phyloP scores from a whole-genome alignment of 2,113 vertebrate genomes.

The Glaucomys volans region DNA sequence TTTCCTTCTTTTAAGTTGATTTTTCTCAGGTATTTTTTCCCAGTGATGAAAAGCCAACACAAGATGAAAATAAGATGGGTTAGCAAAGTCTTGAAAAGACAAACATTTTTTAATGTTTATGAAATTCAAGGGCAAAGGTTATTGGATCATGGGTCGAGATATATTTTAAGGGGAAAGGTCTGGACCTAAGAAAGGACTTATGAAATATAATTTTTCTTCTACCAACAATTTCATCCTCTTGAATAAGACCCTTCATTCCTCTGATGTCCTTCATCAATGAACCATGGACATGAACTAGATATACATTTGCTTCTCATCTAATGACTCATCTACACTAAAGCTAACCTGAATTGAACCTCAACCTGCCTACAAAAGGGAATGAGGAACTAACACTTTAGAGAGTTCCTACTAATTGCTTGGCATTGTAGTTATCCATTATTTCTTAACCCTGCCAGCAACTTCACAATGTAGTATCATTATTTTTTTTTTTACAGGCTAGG shows the following conservation, averaged over 20 bases:
- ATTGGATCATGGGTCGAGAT: background rate
- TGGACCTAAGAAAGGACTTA: background rate
- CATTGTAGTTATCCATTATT: background rate
- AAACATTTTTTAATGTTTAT: background rate
- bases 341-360: constrained; percentile 30
- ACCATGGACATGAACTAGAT: background rate
- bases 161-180: background rate
- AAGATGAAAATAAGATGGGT: background rate
- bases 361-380: background rate
- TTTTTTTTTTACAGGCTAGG: background rate
- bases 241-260: background rate
- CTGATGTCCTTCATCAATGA: background rate
- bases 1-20: background rate
- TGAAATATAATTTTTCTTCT: background rate
- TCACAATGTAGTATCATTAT: background rate
- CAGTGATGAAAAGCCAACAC: background rate
- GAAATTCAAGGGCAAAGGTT: background rate
- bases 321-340: background rate
- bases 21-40: background rate
- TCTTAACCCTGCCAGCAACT: constrained; percentile 11
- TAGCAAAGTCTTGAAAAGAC: background rate
- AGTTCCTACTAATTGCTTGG: background rate
- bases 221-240: constrained; percentile 14
- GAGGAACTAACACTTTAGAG: background rate
- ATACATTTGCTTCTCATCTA: background rate